Evolutionary conservation across 2,113 vertebrate species (phyloP), one percentile per base, ranked within the genome.

Genomic region (Narcine bancroftii): DNA sequence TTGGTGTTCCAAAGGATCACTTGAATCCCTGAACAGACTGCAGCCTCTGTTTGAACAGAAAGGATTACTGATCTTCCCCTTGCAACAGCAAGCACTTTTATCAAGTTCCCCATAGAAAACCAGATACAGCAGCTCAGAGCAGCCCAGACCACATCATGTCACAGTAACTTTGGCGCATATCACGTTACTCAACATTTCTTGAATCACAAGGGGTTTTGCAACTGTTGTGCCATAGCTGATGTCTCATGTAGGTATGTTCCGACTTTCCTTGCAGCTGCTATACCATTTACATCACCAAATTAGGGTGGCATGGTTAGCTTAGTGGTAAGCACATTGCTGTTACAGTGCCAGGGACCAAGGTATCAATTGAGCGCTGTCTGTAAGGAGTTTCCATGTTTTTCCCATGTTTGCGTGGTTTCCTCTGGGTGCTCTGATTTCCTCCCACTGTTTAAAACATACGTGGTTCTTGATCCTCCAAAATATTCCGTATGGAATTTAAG

Each of bases 81-180:
- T 75, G 72, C 72, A 39, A 75, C 72, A 75, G 72, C n/a, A 75
- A n/a, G 76, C 76, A 79, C 39, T 26, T 79, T 79, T 21, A 79
- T 45, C 42, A 79, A 42, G 42, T 24, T 45, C 42, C 4, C 24
- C 76, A 26, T 79, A 42, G 76, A 45, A 19, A 45, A 26, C 2
- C 7, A 24, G 39, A 26, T 2, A 24, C 19, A 45, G 17, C 1
- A 24, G 19, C 17, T 47, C 24, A 5, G 36, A 36, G 76, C 4
- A 24, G 15, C 17, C 6, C 76, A 47, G 19, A 47, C 76, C 45
- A 7, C 42, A 79, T 24, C 19, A 79, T 79, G 76, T 24, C 76
- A 79, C 42, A 79, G 4, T 24, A 69, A 69, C 17, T 45, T 24
- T 24, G 47, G 24, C 26, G 53, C 17, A 77, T 26, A 5, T 72